Evolutionary conservation across 2,797 vertebrate species (phyloP).

Genomic region (Rhinogobio ventralis): DNA sequence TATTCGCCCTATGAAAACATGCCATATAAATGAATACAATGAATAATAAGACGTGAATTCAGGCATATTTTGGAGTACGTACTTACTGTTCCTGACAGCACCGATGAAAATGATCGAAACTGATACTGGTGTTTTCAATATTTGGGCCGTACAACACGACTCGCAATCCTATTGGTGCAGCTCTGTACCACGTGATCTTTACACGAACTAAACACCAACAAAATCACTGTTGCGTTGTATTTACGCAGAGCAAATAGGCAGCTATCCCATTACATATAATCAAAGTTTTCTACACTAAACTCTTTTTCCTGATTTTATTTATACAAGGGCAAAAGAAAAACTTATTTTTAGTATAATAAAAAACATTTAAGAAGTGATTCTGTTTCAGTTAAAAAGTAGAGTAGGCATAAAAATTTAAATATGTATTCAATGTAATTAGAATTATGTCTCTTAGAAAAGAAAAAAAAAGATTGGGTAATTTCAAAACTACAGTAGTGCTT

Average conservation of each 20-base stretch:
- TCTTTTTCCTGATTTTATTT: background rate
- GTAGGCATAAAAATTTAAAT: background rate
- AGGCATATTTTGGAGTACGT: background rate
- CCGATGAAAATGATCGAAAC: slow-evolving; percentile 14
- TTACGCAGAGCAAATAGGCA: slow-evolving; percentile 15
- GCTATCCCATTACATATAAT: background rate
- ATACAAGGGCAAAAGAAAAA: background rate
- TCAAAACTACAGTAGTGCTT: background rate
- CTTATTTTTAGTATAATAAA: background rate
- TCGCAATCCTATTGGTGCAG: slow-evolving; percentile 54
- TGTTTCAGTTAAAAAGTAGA: background rate
- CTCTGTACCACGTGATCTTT: slow-evolving; percentile 41
- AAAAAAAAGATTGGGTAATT: background rate
- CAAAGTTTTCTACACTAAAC: background rate
- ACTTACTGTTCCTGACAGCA: slow-evolving; percentile 16
- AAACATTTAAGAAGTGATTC: background rate
- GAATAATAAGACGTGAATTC: background rate
- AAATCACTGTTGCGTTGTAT: background rate
- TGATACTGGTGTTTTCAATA: slow-evolving; percentile 49
- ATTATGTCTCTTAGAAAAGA: background rate
- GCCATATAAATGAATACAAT: background rate
- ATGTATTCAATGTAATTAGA: background rate
- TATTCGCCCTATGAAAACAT: background rate
- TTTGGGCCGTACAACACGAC: slow-evolving; percentile 60
- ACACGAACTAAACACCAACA: background rate